These are phyloP conservation scores for Siphlonurus alternatus DNA, from an alignment of 2,888 invertebrate genomes.

Conservation along the genomic window DNA sequence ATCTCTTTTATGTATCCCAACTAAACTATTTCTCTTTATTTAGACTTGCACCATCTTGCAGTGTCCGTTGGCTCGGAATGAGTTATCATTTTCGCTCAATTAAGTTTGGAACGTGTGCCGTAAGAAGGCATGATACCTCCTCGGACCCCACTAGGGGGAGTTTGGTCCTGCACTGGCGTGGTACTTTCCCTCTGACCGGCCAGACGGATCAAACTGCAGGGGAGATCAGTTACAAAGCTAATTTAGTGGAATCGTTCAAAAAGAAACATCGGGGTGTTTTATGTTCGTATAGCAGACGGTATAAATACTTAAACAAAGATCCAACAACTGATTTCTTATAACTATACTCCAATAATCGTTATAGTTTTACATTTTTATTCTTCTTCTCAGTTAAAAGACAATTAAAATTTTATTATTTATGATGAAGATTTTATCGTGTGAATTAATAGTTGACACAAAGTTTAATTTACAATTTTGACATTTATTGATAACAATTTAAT, in stretches of 20 bases:
- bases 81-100: constrained; percentile 11
- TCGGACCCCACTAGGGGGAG: background rate
- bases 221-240: constrained; percentile 2
- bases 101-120: background rate
- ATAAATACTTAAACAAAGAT: background rate
- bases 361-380: too few relatives aligned
- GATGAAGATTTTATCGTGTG: too few relatives aligned
- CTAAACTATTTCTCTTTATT: too few relatives aligned
- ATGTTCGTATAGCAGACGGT: background rate
- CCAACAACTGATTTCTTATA: background rate
- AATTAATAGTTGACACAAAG: too few relatives aligned
- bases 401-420: too few relatives aligned
- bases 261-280: background rate
- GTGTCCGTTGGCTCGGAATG: background rate
- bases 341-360: background rate
- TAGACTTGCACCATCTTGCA: too few relatives aligned
- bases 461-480: too few relatives aligned
- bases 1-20: too few relatives aligned
- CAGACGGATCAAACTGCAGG: background rate
- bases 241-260: background rate
- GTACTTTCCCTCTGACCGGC: background rate
- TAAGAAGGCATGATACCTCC: background rate
- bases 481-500: too few relatives aligned
- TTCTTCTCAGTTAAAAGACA: too few relatives aligned
- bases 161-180: too few relatives aligned